Evolutionary conservation across 2,888 invertebrate genomes (phyloP).

Genomic region (Punctoribates punctum): DNA sequence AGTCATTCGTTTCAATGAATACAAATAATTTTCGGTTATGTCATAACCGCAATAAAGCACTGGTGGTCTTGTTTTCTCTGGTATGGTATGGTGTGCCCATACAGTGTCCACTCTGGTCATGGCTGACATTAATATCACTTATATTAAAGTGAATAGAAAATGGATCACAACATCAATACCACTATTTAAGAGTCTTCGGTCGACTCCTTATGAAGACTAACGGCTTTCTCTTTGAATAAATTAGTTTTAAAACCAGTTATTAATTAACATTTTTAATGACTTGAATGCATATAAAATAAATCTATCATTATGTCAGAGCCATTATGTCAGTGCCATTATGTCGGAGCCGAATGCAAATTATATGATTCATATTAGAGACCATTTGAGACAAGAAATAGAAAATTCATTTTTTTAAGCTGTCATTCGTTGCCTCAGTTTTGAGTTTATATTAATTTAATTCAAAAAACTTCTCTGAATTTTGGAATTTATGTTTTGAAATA

Average conservation of each 20-base stretch:
- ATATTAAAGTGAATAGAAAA: neutral
- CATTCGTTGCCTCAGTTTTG: neutral
- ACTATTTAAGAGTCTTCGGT: neutral
- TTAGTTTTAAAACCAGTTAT: neutral
- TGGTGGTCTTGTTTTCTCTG: too few species aligned
- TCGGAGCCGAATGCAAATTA: slow-evolving; percentile 8
- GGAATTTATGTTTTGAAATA: slow-evolving; percentile 1
- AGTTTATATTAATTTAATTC: slow-evolving; percentile 21
- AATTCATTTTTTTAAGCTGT: slow-evolving; percentile 1
- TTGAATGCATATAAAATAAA: slow-evolving; percentile 4
- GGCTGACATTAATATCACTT: slow-evolving; percentile 9
- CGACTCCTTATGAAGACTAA: neutral
- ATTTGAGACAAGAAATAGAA: neutral
- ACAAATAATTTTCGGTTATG: slow-evolving; percentile 22
- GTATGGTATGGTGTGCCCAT: neutral
- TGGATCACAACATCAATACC: slow-evolving; percentile 9
- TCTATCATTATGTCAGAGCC: neutral
- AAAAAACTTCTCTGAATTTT: neutral
- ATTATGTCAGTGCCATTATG: neutral
- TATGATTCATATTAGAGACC: neutral
- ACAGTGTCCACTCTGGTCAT: neutral
- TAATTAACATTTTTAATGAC: slow-evolving; percentile 26
- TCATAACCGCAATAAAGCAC: neutral
- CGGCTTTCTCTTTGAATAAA: neutral
- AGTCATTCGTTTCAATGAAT: slow-evolving; percentile 24